Percentiles rank a stretch among this genome's conserved stretches.
phyloP scores from a whole-genome alignment of 2,113 vertebrate species.

The Boleophthalmus pectinirostris region DNA sequence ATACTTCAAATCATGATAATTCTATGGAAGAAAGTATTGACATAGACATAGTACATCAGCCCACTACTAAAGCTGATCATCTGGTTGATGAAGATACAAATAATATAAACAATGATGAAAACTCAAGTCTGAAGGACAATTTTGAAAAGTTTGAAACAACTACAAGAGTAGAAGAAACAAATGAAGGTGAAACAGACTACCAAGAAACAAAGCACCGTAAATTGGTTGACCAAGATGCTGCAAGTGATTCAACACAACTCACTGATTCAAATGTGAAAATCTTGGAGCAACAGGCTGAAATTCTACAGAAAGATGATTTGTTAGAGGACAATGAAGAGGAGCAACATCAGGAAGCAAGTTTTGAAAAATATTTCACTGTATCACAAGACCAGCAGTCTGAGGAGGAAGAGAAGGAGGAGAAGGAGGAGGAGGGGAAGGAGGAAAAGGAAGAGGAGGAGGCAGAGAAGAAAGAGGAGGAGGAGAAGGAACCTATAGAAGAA shows the following conservation, averaged over 20 bases:
- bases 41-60: constrained; percentile 30
- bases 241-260: constrained; percentile 21
- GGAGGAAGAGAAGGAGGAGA: background rate
- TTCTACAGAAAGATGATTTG: constrained; percentile 13
- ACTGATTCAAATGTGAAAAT: constrained; percentile 24
- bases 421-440: background rate
- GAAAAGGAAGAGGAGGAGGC: constrained; percentile 5
- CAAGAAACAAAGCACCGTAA: constrained; percentile 26
- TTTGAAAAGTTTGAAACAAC: constrained; percentile 22
- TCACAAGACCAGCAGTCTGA: constrained; percentile 14
- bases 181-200: constrained; percentile 14
- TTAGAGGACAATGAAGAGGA: constrained; percentile 12
- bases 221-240: constrained; percentile 15
- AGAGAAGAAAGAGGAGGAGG: background rate
- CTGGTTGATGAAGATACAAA: constrained; percentile 20
- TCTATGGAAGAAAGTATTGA: constrained; percentile 31
- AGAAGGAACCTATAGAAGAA: constrained; percentile 16
- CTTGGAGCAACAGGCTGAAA: constrained; percentile 13
- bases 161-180: constrained; percentile 14
- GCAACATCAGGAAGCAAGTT: constrained; percentile 8
- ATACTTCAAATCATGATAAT: constrained; percentile 30
- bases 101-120: constrained; percentile 8
- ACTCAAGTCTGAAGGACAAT: constrained; percentile 16
- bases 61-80: constrained; percentile 20
- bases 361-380: constrained; percentile 26